Evolutionary conservation across 2,113 vertebrate genomes (phyloP), one percentile per base, ranked within the genome.

Genomic region (Amazona guildingii): DNA sequence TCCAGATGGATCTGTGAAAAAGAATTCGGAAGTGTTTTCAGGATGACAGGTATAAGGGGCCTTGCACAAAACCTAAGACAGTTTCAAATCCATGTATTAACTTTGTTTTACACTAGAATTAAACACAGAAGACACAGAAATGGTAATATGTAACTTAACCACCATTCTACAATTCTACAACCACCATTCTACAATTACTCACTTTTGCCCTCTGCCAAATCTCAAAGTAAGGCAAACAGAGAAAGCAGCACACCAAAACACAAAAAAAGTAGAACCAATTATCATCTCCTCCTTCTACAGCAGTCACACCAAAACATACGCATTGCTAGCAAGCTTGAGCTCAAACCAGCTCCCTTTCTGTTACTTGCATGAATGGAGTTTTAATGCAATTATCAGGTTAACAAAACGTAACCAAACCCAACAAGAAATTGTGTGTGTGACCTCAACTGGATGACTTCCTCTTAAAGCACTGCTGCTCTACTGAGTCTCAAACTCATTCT

Each of bases 1-100:
- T 74, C 67, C 72, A 59, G 70, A 73, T 19, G 54, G 78, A 96
- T 74, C 93, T 95, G 83, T 55, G 63, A 94, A 95, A 95, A 81
- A 91, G 15, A 96, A 94, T 87, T 64, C 75, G 79, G 33, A 84
- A 64, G 16, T 11, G 3, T 88, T 92, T 94, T 90, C 63, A 96
- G 62, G 78, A 93, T 12, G 1, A 75, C 0, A 1, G 8, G 4
- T 52, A 17, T 61, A 90, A 88, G 19, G 0, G 0, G 11, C 4
- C 23, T 90, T 55, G 17, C 52, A 84, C 29, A 88, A 69, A 80
- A 86, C 21, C 4, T 44, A 72, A 48, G 3, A 57, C 39, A 54
- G 16, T 68, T 95, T 75, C 54, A 87, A 90, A 91, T 43, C 33
- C 43, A 85, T 21, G 33, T 6, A 73, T 44, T 37, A 46, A 70